phyloP scores from a whole-genome alignment of 2,113 vertebrate genomes.

The Balaeniceps rex region DNA sequence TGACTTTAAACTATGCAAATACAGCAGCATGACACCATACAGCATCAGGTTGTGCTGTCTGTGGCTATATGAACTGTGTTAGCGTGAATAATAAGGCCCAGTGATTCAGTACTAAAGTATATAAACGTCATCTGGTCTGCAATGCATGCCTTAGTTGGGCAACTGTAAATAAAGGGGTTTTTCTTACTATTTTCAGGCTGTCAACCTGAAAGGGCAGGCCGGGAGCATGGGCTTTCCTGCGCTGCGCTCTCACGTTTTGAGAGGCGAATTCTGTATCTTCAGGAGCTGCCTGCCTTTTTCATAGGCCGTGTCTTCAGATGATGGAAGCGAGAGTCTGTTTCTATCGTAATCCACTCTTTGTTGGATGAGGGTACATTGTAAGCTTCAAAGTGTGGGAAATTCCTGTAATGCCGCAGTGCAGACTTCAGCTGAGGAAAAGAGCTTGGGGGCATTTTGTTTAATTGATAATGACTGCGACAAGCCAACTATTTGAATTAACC shows the following conservation, averaged over 20 bases:
- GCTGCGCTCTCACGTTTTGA: not conserved
- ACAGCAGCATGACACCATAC: not conserved
- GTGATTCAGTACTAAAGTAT: not conserved
- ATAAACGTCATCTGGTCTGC: not conserved
- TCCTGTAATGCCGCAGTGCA: not conserved
- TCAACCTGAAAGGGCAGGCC: not conserved
- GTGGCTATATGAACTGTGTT: rapidly evolving
- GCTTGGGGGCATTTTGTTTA: not conserved
- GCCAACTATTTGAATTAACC: not conserved
- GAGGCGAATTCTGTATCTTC: not conserved
- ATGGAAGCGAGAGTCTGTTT: not conserved
- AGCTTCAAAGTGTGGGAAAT: not conserved
- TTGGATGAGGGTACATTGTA: not conserved
- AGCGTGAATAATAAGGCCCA: not conserved
- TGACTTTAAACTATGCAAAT: not conserved
- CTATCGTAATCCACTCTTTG: not conserved
- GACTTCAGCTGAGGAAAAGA: not conserved
- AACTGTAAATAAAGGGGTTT: not conserved
- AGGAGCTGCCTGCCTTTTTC: not conserved
- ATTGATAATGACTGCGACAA: not conserved
- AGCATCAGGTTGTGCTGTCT: not conserved
- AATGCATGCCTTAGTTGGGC: not conserved
- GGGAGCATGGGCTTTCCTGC: not conserved
- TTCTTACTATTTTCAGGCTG: not conserved
- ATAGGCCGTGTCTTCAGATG: not conserved